phyloP scores from a whole-genome alignment of 1,140 invertebrate species.

The Nasonia longicornis region DNA sequence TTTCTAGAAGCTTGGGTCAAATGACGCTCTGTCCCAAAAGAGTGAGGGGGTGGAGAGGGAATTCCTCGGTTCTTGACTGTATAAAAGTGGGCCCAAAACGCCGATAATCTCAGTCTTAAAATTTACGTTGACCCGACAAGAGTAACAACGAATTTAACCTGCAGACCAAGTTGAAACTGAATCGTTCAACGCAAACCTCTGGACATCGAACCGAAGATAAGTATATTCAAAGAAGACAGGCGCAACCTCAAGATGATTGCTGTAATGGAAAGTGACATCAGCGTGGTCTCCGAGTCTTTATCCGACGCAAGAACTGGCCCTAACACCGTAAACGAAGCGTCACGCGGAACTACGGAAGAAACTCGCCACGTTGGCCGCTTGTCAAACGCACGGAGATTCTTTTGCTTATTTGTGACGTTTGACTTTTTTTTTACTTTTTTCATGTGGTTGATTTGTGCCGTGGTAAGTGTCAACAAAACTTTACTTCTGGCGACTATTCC shows the following conservation, averaged over 20 bases:
- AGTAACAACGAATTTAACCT: no score
- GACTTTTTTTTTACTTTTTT: conserved; percentile 87
- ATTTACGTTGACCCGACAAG: no score
- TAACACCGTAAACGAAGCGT: conserved; percentile 76
- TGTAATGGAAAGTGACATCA: no score
- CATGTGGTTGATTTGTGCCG: conserved; percentile 89
- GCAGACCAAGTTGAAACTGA: no score
- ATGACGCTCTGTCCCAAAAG: no score
- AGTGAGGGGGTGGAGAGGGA: no score
- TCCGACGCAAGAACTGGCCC: conserved; percentile 61
- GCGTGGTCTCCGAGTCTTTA: no score
- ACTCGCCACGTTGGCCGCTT: conserved; percentile 77
- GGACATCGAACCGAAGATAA: conserved; percentile 57
- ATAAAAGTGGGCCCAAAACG: no score
- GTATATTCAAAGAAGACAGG: conserved; percentile 66
- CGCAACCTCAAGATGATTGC: conserved; percentile 27
- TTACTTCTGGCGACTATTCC: not conserved
- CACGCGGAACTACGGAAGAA: conserved; percentile 69
- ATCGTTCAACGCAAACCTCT: no score
- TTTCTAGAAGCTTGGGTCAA: no score
- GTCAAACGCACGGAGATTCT: conserved; percentile 87
- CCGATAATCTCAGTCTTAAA: no score
- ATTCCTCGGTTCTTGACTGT: no score
- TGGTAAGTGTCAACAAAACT: conserved; percentile 72
- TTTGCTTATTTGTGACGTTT: conserved; percentile 90